A percentile compares a stretch with the other conserved stretches of the same genome.
phyloP scores from a whole-genome alignment of 2,797 vertebrate genomes.

The Toxotes lorentzi region DNA sequence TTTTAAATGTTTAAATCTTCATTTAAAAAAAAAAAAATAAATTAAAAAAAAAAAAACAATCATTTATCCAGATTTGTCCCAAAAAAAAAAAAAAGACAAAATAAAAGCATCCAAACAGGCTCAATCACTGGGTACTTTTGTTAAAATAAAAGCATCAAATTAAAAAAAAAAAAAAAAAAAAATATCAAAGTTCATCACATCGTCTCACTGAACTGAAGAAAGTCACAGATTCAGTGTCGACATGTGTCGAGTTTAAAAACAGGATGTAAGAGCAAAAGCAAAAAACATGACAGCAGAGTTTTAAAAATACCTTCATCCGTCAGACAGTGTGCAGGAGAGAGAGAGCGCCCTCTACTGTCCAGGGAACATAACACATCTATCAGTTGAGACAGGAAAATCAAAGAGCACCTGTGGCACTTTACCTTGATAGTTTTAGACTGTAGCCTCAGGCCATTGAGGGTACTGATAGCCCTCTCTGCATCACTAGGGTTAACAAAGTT shows the following conservation, averaged over 20 bases:
- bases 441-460: constrained; percentile 98
- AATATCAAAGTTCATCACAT: constrained; percentile 52
- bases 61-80: constrained; percentile 40
- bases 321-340: constrained; percentile 65
- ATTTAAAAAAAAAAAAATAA: constrained; percentile 4
- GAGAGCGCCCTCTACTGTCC: constrained; percentile 80
- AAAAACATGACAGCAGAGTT: constrained; percentile 54
- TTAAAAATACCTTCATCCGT: constrained; percentile 73
- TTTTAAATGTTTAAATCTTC: constrained; percentile 39
- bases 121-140: constrained; percentile 36
- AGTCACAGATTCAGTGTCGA: constrained; percentile 78
- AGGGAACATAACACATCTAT: constrained; percentile 81
- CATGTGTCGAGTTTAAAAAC: constrained; percentile 68
- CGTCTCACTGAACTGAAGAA: constrained; percentile 68
- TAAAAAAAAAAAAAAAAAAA: constrained; percentile 29
- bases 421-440: constrained; percentile 99
- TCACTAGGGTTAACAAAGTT: constrained; percentile 99
- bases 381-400: constrained; percentile 83
- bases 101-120: constrained; percentile 61
- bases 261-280: constrained; percentile 18
- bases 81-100: constrained; percentile 51
- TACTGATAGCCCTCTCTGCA: constrained; percentile 99
- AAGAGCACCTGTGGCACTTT: constrained; percentile 85
- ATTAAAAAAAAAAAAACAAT: constrained; percentile 11
- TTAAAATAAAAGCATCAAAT: constrained; percentile 54